Conservation (phyloP, 2,113 vertebrate genomes). For the Lutjanus erythropterus region DNA sequence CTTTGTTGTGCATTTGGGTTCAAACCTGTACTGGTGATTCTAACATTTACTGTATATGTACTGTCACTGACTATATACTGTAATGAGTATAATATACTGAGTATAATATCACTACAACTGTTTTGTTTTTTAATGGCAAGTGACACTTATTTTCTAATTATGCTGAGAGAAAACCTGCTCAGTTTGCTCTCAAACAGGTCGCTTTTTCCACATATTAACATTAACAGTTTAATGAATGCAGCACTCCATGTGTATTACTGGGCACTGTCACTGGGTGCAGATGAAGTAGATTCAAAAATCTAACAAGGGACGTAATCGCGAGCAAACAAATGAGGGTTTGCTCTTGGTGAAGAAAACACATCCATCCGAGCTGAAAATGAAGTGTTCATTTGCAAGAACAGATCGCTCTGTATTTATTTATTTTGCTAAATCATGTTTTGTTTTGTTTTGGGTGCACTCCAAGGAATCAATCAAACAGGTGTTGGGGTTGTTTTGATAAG, state of each 20-base stretch:
- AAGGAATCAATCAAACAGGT: too few relatives aligned
- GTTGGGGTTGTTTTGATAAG: too few relatives aligned
- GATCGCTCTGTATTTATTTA: too few relatives aligned
- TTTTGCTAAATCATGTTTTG: too few relatives aligned
- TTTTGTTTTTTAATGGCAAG: background rate
- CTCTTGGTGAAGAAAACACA: conserved; percentile 8
- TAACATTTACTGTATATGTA: too few relatives aligned
- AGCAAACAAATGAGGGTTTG: background rate
- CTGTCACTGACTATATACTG: too few relatives aligned
- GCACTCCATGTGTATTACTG: background rate
- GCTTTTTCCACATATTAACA: background rate
- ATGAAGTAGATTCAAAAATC: background rate
- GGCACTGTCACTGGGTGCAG: background rate
- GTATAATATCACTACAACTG: background rate
- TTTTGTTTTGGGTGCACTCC: too few relatives aligned
- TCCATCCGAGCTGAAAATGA: conserved; percentile 5
- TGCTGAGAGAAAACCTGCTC: background rate
- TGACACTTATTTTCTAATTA: background rate
- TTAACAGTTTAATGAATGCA: background rate
- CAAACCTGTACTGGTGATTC: too few relatives aligned
- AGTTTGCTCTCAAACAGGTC: background rate
- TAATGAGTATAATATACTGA: too few relatives aligned
- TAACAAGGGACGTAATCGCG: conserved; percentile 4
- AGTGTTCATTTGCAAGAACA: too few relatives aligned
- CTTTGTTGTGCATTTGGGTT: too few relatives aligned